Percentiles rank a stretch among this genome's conserved stretches.
These are phyloP conservation scores for Phaedon cochleariae DNA, from an alignment of 2,888 invertebrate genomes.

Conservation along the genomic window DNA sequence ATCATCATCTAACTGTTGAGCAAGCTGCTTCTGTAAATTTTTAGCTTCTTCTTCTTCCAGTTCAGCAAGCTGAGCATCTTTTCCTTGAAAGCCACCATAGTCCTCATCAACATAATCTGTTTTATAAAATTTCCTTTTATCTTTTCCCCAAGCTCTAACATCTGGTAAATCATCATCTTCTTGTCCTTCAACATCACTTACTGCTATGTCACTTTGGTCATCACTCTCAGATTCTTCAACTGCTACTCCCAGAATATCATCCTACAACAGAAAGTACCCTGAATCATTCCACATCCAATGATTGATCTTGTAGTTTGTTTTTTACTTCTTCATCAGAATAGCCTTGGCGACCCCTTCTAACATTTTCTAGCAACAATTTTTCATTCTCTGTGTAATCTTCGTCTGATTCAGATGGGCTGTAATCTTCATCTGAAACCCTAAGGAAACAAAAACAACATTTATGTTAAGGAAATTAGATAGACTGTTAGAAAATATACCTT, in stretches of 20 bases:
- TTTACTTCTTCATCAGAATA: slow-evolving; percentile 64
- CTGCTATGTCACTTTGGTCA: slow-evolving; percentile 65
- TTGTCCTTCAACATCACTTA: slow-evolving; percentile 82
- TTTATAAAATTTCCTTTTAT: slow-evolving; percentile 80
- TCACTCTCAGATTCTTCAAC: slow-evolving; percentile 61
- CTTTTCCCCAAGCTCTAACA: slow-evolving; percentile 88
- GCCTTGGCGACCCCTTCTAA: slow-evolving; percentile 65
- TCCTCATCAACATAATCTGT: slow-evolving; percentile 91
- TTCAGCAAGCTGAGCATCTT: slow-evolving; percentile 77
- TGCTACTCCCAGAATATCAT: slow-evolving; percentile 71
- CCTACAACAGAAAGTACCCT: too few species aligned
- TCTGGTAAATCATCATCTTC: slow-evolving; percentile 78
- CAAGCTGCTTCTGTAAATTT: slow-evolving; percentile 79
- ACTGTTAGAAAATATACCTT: background rate
- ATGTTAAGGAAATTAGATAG: background rate
- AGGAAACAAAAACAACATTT: background rate
- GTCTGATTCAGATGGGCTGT: slow-evolving; percentile 71
- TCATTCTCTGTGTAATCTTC: slow-evolving; percentile 76
- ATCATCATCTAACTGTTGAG: slow-evolving; percentile 80
- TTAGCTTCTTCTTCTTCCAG: slow-evolving; percentile 86
- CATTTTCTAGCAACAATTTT: slow-evolving; percentile 69
- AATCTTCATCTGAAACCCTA: slow-evolving; percentile 24
- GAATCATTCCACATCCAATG: too few species aligned
- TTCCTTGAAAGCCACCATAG: slow-evolving; percentile 73
- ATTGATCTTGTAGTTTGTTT: too few species aligned